Conservation (phyloP, 2,888 invertebrate genomes). For the Aricia artaxerxes region DNA sequence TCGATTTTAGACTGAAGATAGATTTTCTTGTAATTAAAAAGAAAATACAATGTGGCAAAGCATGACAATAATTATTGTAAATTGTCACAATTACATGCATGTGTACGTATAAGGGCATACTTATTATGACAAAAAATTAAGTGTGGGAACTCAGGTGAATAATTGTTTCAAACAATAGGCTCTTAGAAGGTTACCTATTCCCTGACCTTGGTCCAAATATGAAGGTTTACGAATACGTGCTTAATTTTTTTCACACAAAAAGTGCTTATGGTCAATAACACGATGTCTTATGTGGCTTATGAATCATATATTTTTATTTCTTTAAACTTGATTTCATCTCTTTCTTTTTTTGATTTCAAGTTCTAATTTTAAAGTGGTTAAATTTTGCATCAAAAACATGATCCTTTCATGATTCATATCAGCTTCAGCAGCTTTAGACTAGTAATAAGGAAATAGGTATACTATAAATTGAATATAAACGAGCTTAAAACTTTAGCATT, state of each 20-base stretch:
- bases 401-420: too few relatives aligned
- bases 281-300: not conserved
- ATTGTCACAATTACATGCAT: not conserved
- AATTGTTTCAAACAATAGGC: conserved; percentile 23
- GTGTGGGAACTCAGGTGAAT: not conserved
- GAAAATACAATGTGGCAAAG: not conserved
- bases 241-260: not conserved
- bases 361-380: too few relatives aligned
- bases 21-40: not conserved
- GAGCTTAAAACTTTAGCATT: too few relatives aligned
- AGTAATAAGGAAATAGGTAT: too few relatives aligned
- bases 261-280: not conserved
- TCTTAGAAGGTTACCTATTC: conserved; percentile 18
- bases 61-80: not conserved
- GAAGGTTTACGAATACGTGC: conserved; percentile 19
- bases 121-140: not conserved
- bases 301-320: not conserved
- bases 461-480: too few relatives aligned
- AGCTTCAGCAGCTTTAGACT: too few relatives aligned
- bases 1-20: not conserved
- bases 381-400: too few relatives aligned
- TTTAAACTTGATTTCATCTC: not conserved
- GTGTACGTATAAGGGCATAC: not conserved
- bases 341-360: not conserved
- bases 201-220: conserved; percentile 21